These are phyloP conservation scores for Oxytorus armatus DNA, from an alignment of 2,888 invertebrate species.

Conservation along the genomic window DNA sequence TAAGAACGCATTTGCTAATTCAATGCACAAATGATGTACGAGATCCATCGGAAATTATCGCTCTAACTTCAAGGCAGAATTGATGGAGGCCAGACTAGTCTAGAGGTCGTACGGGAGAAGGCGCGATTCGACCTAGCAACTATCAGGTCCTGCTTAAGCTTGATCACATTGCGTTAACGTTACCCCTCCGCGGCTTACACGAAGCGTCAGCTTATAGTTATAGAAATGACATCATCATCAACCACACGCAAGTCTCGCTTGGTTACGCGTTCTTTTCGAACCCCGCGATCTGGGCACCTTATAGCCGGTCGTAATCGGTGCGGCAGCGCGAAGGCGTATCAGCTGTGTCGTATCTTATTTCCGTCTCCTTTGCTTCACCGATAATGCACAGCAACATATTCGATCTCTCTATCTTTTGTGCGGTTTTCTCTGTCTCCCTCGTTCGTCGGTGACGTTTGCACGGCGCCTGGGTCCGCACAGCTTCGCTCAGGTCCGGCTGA, in stretches of 20 bases:
- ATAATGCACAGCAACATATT: conserved; percentile 37
- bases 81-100: not conserved
- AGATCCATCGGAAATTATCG: conserved; percentile 4
- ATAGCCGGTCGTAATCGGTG: conserved; percentile 78
- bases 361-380: conserved; percentile 72
- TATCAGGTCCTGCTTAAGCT: conserved; percentile 3
- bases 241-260: conserved; percentile 53
- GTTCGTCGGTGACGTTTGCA: conserved; percentile 62
- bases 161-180: conserved; percentile 49
- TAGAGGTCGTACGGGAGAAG: not conserved
- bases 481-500: not conserved
- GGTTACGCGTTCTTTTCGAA: conserved; percentile 54
- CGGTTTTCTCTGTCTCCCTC: conserved; percentile 59
- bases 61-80: not conserved
- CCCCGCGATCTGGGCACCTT: conserved; percentile 71
- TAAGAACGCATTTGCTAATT: conserved; percentile 1
- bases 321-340: conserved; percentile 80
- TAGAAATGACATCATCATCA: conserved; percentile 82
- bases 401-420: conserved; percentile 24
- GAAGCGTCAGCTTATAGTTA: conserved; percentile 74
- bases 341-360: conserved; percentile 83
- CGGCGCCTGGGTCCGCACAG: conserved; percentile 19
- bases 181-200: conserved; percentile 64
- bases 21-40: not conserved
- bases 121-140: not conserved